Evolutionary conservation across 2,888 invertebrate species (phyloP).

Genomic region (Actias luna): DNA sequence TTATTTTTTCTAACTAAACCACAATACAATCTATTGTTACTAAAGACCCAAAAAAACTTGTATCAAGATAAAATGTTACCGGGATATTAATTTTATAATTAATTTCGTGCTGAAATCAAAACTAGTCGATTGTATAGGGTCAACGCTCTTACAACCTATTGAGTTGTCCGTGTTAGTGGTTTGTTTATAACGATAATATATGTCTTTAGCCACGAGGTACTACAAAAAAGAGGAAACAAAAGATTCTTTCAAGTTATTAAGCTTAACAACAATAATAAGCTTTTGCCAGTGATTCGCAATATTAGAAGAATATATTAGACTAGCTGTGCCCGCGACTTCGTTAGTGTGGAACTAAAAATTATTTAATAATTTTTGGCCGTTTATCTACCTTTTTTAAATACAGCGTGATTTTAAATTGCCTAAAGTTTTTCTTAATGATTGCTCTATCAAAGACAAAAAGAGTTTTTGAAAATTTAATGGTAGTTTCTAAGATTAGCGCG

Average conservation of each 20-base stretch:
- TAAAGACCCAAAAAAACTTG: background rate
- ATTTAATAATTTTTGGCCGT: too few relatives aligned
- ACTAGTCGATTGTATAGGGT: conserved; percentile 8
- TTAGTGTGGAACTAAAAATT: background rate
- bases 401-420: too few relatives aligned
- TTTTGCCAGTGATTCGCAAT: background rate
- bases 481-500: too few relatives aligned
- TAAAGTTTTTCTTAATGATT: too few relatives aligned
- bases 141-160: conserved; percentile 20
- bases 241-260: conserved; percentile 1
- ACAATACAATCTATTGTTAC: background rate
- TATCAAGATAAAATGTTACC: conserved; percentile 12
- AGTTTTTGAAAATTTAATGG: too few relatives aligned
- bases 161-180: conserved; percentile 10
- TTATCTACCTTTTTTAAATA: too few relatives aligned
- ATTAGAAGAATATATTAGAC: background rate
- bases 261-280: background rate
- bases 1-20: background rate
- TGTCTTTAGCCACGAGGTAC: background rate
- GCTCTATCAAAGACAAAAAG: too few relatives aligned
- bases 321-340: background rate
- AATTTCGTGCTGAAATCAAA: conserved; percentile 13
- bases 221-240: background rate
- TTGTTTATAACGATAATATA: background rate
- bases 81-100: background rate